Conservation (phyloP, 2,113 vertebrate species). For the Amphiprion percula region DNA sequence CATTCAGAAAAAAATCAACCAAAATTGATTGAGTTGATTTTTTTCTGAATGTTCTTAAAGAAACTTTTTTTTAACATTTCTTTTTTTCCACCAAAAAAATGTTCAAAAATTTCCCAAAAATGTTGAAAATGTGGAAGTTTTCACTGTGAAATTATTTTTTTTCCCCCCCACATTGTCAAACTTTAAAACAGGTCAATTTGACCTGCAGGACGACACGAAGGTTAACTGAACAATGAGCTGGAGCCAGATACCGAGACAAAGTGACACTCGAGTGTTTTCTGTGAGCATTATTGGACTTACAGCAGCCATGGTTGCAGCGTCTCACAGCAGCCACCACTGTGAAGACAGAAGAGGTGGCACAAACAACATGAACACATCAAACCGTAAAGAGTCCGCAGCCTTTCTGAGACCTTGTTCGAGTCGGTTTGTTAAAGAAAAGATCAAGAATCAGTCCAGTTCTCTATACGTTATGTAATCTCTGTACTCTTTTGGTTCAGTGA, state of each 20-base stretch:
- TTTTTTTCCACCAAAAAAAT: no score
- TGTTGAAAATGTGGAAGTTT: no score
- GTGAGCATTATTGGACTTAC: conserved; percentile 74
- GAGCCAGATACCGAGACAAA: conserved; percentile 13
- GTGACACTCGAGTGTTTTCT: neutral
- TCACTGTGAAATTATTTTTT: no score
- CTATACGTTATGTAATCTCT: neutral
- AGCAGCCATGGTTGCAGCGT: conserved; percentile 81
- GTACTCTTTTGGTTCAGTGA: neutral
- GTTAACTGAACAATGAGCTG: neutral
- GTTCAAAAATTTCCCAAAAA: no score
- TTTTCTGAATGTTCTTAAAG: no score
- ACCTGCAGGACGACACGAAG: no score
- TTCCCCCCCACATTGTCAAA: no score
- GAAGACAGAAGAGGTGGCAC: conserved; percentile 32
- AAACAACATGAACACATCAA: conserved; percentile 3
- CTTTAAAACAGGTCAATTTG: no score
- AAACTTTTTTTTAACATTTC: no score
- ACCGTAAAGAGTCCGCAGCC: neutral
- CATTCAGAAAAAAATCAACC: no score
- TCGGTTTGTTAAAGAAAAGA: neutral
- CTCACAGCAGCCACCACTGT: conserved; percentile 61
- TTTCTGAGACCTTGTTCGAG: neutral
- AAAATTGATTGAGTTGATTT: no score
- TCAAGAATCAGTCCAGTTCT: neutral